Evolutionary conservation across 2,113 vertebrate species (phyloP), one percentile per base, ranked within the genome.

Genomic region (Caranx melampygus): DNA sequence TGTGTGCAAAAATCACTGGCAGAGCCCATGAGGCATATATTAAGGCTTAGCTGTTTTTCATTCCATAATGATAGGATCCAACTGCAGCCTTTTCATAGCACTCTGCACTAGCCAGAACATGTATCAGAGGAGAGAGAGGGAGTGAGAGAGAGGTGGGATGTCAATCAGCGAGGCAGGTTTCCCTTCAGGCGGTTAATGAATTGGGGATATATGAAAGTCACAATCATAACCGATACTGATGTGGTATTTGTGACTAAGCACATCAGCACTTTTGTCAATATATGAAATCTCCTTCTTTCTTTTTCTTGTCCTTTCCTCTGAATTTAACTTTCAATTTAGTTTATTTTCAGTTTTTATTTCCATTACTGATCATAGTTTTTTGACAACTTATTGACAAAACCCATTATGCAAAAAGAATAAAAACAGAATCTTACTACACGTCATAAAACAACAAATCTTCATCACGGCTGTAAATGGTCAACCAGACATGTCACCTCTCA

Each of bases 21-120:
- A 82, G 80, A 76, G 80, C 83, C 88, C 86, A 87, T 84, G 72
- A 90, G 90, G 88, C 78, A 89, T 86, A 83, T 83, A 91, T 94
- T 90, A 91, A 40, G 76, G 81, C 73, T 87, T 84, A 87, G 84
- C 90, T 92, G 91, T 90, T 91, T 92, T 87, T 91, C 88, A 92
- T 91, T 92, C 88, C 89, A 87, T 91, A 92, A 93, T 91, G 90
- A 93, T 91, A 89, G 87, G 86, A 89, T 89, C 87, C 89, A 86
- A 91, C 61, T 84, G 63, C 57, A 85, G 87, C 10, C 68, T 77
- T 81, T 72, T 66, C 75, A 62, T 42, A 62, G 73, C 1, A 13
- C 73, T 75, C 20, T 65, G 33, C 87, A 72, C 91, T 82, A 89
- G 93, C 87, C 90, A 89, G 78, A 72, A 92, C 92, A 92, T 84